Evolutionary conservation across 1,140 invertebrate species (phyloP), one percentile per base, ranked within the genome.

Genomic region (Saccostrea cuccullata): DNA sequence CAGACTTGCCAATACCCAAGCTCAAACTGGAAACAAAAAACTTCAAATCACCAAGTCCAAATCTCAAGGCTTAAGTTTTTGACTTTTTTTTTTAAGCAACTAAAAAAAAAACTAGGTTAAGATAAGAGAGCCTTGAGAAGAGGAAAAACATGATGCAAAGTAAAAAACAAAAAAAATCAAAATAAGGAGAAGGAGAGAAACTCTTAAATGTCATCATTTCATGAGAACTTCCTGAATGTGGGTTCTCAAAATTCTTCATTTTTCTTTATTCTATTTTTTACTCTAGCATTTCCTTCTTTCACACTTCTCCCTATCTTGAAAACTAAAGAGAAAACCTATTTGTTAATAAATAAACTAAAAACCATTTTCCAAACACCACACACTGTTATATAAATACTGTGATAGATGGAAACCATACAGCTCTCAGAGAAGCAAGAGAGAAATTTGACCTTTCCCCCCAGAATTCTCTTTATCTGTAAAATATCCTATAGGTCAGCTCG

Each of bases 1-100:
- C 36, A 8, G 70, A 77, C 13, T 40, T 30, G 26, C 70, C 70
- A 26, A 77, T 77, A 77, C 70, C 70, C 70, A 77, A 77, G 70
- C 70, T 77, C 70, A 77, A 77, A 77, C 70, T 77, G 70, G 70
- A 77, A 77, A 77, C 23, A 23, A 77, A 77, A 77, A 77, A 77
- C 23, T 30, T 26, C 23, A 77, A 77, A 77, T 77, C 70, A 77
- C 70, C 12, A 77, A 77, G 23, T 77, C 70, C 70, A 0, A 30
- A 77, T 77, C 70, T 77, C 70, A 77, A 77, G 70, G 70, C 26
- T 77, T 77, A 26, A 15, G 15, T 36, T 36, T 73, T 73, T 13
- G 11, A 3, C 2, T 9, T 2, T 2, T 17, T 23, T n/a, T 23
- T 8, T 67, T n/a, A n/a, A n/a, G 67, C 26, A 30, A 17, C 30